phyloP scores from a whole-genome alignment of 2,797 vertebrate genomes.

The Ciconia nigra region DNA sequence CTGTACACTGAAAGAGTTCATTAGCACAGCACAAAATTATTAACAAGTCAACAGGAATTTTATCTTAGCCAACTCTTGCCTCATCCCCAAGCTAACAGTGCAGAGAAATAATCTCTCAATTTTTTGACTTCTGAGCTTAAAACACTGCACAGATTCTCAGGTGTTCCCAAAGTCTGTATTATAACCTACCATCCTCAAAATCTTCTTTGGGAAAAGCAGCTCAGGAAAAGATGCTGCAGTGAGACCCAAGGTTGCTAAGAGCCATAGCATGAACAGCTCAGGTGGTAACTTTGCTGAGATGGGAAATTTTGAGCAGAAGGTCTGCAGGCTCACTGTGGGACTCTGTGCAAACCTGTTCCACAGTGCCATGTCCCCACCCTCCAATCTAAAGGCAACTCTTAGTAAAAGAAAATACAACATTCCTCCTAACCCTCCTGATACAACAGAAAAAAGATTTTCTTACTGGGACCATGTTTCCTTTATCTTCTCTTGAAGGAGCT shows the following conservation, averaged over 20 bases:
- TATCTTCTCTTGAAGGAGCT: neutral
- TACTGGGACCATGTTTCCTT: neutral
- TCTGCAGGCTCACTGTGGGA: neutral
- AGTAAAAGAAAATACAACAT: neutral
- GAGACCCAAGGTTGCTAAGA: neutral
- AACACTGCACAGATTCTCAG: neutral
- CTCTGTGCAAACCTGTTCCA: neutral
- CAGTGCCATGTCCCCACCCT: neutral
- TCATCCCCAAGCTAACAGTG: neutral
- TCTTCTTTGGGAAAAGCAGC: neutral
- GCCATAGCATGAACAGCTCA: neutral
- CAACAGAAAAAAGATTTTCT: neutral
- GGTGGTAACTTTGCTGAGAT: accelerated
- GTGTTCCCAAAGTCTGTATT: neutral
- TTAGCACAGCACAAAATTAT: neutral
- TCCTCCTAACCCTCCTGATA: neutral
- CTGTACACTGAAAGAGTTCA: neutral
- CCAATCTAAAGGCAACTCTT: neutral
- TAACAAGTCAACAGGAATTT: neutral
- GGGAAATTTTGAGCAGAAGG: neutral
- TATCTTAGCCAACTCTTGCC: neutral
- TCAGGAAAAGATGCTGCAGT: accelerated
- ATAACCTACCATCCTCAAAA: neutral
- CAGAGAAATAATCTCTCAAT: neutral
- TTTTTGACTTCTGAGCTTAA: neutral